Evolutionary conservation across 35 echinoderm and acorn worm species (phyloP).

Genomic region (Chiridota heheva): DNA sequence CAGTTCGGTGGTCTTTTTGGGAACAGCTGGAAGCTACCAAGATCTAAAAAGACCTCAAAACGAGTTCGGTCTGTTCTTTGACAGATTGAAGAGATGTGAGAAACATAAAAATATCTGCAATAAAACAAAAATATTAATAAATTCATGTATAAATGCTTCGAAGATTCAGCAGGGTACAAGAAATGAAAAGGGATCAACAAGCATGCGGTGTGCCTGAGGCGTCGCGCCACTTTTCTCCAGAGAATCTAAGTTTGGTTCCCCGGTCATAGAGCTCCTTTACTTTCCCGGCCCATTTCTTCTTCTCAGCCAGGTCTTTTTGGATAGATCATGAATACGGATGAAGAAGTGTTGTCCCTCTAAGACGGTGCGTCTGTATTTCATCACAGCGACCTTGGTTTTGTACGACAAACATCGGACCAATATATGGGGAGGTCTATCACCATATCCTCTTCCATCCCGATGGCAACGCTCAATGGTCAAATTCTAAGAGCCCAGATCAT

Average conservation of each 20-base stretch:
- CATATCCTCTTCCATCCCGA: background rate
- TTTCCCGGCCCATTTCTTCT: background rate
- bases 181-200: no score
- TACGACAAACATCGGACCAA: background rate
- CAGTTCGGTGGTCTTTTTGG: no score
- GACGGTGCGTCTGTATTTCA: background rate
- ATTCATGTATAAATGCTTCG: no score
- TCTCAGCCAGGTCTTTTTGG: background rate
- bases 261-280: slow-evolving; percentile 23
- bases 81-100: no score
- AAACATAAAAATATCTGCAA: no score
- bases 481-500: background rate
- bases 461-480: no score
- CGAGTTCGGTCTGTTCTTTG: no score
- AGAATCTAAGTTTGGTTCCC: slow-evolving; percentile 26
- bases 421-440: background rate
- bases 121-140: no score
- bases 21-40: no score
- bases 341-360: background rate
- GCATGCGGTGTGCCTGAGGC: background rate
- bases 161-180: no score
- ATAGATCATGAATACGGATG: slow-evolving; percentile 16
- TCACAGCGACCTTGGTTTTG: background rate
- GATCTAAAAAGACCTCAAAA: no score
- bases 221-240: slow-evolving; percentile 9